These are phyloP conservation scores for Selene dorsalis DNA, from an alignment of 2,797 vertebrate species.

Conservation along the genomic window DNA sequence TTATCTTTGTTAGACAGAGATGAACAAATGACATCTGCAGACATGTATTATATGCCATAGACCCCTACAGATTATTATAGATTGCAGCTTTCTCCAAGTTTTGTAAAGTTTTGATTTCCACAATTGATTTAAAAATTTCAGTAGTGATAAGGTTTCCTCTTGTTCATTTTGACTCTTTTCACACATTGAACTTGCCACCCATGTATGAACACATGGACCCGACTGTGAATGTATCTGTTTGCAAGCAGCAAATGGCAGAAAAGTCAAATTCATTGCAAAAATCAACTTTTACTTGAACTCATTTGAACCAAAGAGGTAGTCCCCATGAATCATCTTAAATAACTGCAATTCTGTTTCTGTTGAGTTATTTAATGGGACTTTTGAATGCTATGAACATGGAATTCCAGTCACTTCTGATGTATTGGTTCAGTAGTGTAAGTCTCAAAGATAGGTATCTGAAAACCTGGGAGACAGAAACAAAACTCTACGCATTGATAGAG, in stretches of 20 bases:
- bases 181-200: neutral
- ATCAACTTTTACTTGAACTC: neutral
- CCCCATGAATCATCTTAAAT: neutral
- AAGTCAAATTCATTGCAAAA: neutral
- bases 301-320: neutral
- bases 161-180: neutral
- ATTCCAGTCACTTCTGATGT: neutral
- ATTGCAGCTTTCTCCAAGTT: no score
- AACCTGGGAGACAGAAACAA: no score
- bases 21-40: no score
- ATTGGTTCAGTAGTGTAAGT: no score
- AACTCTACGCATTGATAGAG: neutral
- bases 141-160: neutral
- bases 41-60: no score
- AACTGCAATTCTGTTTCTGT: neutral
- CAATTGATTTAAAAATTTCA: no score
- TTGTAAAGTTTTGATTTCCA: no score
- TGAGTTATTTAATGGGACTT: neutral
- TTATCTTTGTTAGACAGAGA: no score
- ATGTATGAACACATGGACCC: neutral
- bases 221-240: neutral
- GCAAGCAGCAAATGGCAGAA: neutral
- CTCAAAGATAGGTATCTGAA: no score
- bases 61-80: no score
- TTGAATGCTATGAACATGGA: neutral